Base-by-base conservation (phyloP, 1,140 invertebrate genomes). In the Zaprionus nigranus region DNA sequence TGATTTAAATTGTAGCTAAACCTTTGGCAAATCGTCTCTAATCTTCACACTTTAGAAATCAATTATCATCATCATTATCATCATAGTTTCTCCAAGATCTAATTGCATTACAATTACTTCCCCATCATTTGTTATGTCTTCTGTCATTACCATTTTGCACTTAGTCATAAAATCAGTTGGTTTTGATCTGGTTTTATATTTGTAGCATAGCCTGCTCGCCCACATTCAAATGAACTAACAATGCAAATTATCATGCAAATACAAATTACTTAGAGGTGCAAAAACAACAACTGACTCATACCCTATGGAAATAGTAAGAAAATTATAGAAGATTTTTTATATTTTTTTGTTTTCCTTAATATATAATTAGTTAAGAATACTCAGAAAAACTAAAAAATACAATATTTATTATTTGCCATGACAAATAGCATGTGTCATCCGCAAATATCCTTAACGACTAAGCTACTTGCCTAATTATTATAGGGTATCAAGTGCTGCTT, bases 171-270 rank as follows among this genome's bases (percentile, higher is more conserved):
- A 64, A 71, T 54, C 11, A 67, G 69, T 51, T 20, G 17, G 3
- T 1, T 24, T 4, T 75, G 73, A 57, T 71, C 73, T 71, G 67
- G 43, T 75, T 75, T 65, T 60, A 75, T 75, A 75, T 75, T 54
- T 61, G 64, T 64, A 59, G 22, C 60, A 20, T 64, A 38, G 58
- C 34, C 36, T 22, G 51, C n/a, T 71, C 40, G 73, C 67, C 67
- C 43, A 75, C 67, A 64, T 12, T 20, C 61, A 65, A 71, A 60
- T 68, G 40, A 60, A 71, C 13, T n/a, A n/a, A n/a, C n/a, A n/a
- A n/a, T 58, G 54, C 56, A 71, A 75, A 71, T 75, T 54, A 36
- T 69, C 51, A 30, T 26, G 15, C 28, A 59, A 51, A 59, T 40
- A 17, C 46, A 43, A 70, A 51, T 40, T 28, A 61, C 36, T 38